Evolutionary conservation across 2,797 vertebrate species (phyloP).

Genomic region (Limosa lapponica): DNA sequence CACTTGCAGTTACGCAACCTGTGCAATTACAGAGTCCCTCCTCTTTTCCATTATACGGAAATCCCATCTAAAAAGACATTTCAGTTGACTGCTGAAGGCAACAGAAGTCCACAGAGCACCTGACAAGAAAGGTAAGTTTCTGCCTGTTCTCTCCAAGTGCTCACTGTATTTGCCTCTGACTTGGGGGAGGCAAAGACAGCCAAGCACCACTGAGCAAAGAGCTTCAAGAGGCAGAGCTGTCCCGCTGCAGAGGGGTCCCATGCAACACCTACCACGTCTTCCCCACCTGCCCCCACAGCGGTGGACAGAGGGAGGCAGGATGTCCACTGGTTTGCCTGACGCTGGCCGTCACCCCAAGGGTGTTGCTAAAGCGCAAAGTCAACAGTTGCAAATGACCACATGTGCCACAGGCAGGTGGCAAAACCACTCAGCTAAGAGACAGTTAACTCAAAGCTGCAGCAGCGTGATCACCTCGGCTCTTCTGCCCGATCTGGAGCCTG

Average conservation of each 20-base stretch:
- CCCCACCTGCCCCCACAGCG: no score
- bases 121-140: neutral
- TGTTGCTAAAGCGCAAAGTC: neutral
- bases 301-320: neutral
- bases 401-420: accelerated
- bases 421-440: neutral
- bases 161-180: neutral
- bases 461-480: accelerated
- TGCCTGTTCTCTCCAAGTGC: neutral
- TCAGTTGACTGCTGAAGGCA: neutral
- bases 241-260: neutral
- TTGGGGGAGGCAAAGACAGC: neutral
- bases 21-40: neutral
- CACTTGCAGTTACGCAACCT: neutral
- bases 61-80: neutral
- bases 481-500: neutral
- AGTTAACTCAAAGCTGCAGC: neutral
- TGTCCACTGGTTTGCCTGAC: neutral
- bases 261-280: accelerated
- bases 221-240: neutral
- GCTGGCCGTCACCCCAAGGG: neutral
- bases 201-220: accelerated
- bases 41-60: neutral
- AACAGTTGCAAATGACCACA: accelerated
- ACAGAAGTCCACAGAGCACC: neutral